Percentiles rank a stretch among this genome's conserved stretches.
Evolutionary conservation across 2,888 invertebrate species (phyloP).

Genomic region (Cantharis rustica): DNA sequence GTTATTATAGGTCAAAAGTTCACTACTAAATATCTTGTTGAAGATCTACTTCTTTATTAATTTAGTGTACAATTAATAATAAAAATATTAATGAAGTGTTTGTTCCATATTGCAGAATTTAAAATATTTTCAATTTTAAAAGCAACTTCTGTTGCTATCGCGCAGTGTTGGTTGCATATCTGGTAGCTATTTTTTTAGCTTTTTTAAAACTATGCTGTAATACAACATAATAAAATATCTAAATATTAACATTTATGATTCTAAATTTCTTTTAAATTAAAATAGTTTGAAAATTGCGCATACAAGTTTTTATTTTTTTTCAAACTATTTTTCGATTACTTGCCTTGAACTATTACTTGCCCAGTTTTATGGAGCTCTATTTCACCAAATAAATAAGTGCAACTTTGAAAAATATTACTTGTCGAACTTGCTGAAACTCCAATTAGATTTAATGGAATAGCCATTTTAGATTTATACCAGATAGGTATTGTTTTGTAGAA

Average conservation of each 20-base stretch:
- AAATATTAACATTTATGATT: no score
- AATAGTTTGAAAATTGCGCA: no score
- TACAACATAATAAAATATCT: no score
- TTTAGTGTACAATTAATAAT: background rate
- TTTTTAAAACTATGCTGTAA: background rate
- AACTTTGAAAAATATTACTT: background rate
- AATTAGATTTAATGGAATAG: background rate
- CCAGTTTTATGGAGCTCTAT: background rate
- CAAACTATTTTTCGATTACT: no score
- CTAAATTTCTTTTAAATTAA: no score
- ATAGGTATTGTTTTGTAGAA: background rate
- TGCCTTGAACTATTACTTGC: no score
- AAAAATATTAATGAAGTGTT: background rate
- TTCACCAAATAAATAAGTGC: background rate
- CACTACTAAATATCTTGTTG: background rate
- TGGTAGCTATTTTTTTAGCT: background rate
- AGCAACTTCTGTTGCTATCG: background rate
- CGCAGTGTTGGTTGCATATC: background rate
- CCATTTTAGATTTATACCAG: background rate
- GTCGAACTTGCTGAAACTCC: no score
- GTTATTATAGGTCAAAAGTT: background rate
- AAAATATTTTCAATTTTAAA: background rate
- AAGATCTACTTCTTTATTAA: background rate
- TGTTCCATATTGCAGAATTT: background rate
- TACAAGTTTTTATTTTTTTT: background rate